Evolutionary conservation across 2,888 invertebrate genomes (phyloP), one percentile per base, ranked within the genome.

Genomic region (Colostygia pectinataria): DNA sequence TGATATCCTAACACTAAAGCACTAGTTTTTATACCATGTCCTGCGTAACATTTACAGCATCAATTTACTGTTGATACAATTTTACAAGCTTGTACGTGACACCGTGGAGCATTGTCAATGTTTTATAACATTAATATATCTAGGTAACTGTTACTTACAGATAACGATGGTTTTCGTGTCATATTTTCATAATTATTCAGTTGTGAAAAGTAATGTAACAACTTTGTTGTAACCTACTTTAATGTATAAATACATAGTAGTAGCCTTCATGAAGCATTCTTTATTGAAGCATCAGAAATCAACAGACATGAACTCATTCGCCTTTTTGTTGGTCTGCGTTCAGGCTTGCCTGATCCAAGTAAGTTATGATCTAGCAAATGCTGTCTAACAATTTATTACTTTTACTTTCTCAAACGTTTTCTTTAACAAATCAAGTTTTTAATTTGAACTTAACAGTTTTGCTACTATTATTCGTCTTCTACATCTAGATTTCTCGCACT

Each of bases 271-370:
- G 6, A 23, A 27, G 20, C 28, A 46, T 32, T 39, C 45, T 39
- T 9, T 28, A 20, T 28, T 20, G 27, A 33, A 14, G 20, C 39
- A 20, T 32, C 32, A 46, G 27, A 27, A 28, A 46, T 9, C 14
- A 33, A 39, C 27, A 39, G 39, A 29, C 33, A 46, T 74, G 73
- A 65, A 65, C 44, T 36, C 67, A 40, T 66, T 67, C 48, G 53
- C 63, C 10, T 60, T 72, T 43, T 42, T 72, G 14, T 46, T 68
- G 13, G 42, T 74, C 49, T 73, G 71, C 65, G 43, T 66, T 55
- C 76, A 76, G 61, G 73, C 71, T 58, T 74, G 71, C 62, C 66
- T 76, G 55, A 55, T 75, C 38, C 69, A 70, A 65, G 73, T 74
- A 51, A 53, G 57, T 54, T 20, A 6, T 20, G 1, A 20, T 20